Evolutionary conservation across 2,888 invertebrate species (phyloP), one percentile per base, ranked within the genome.

Genomic region (Oxytorus armatus): DNA sequence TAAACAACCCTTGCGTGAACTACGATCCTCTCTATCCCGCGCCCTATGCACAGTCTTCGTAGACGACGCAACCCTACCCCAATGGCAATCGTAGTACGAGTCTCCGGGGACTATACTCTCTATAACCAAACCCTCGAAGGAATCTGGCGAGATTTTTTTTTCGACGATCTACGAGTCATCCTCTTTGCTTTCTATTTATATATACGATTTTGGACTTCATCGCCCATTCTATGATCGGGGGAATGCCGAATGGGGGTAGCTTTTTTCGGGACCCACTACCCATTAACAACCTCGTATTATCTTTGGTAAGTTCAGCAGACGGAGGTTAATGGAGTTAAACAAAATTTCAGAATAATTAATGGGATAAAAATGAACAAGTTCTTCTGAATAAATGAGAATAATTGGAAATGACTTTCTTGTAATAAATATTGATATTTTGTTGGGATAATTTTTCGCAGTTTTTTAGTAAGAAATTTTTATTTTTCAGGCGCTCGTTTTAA

Each of bases 1-100:
- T 77, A 77, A 70, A 70, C 63, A 69, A 77, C 63, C 63, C 63
- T 77, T 70, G 70, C 69, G 70, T 77, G 63, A 77, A 70, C 33
- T 47, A 44, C 47, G 16, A 29, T 18, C 25, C 36, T 44, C 23
- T 16, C 36, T 36, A 21, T 21, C 21, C 8, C 66, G n/a, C 14
- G 18, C 55, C 39, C 47, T 39, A 39, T 29, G 25, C 42, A n/a
- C n/a, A 29, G 59, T 53, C 42, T 55, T 21, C 16, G 66, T 16
- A 66, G 21, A 25, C 11, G 23, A 10, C 10, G 8, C 29, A 18
- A 10, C 18, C 51, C 10, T 36, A 1, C 25, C 49, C 23, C 29
- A 16, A 11, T 36, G 65, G 29, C 47, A 61, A 68, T 57, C 72
- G 47, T 36, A 39, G 49, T 39, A 39, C 72, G 59, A 59, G 49